Base-by-base conservation (phyloP, 2,888 invertebrate genomes). In the Melieria omissa region DNA sequence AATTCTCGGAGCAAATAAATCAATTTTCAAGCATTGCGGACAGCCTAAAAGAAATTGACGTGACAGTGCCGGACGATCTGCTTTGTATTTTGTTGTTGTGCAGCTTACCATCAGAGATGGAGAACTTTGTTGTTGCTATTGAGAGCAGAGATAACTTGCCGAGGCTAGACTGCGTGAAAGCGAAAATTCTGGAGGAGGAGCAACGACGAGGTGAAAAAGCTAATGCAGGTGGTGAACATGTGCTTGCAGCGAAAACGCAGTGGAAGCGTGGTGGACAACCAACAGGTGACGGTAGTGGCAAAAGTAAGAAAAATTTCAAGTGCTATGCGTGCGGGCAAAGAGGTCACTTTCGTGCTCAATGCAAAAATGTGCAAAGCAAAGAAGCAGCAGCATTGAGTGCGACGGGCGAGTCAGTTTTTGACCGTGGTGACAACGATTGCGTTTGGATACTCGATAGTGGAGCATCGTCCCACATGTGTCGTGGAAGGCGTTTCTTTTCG, bases 91-190 rank as follows among this genome's bases (percentile, higher is more conserved):
- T 75, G 29, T 55, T 74, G 55, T 12, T 74, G 9, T 74, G 74
- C 29, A 58, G 66, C 47, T 60, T 74, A 47, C 73, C 71, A 9
- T 71, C 71, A 42, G 73, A 73, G 12, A 70, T 71, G 68, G 72
- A 74, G 46, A 75, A 65, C 62, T 75, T 72, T 58, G 72, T 72
- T 63, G 73, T 75, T 49, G 75, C 75, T 58, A 71, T 75, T 5
- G 75, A 75, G 14, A 73, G 72, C 64, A 46, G 71, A 69, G 74
- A 74, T 41, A 29, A 12, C 8, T 61, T 73, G 57, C 74, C 74
- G 10, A 55, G 16, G 10, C 42, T 58, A 14, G 67, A 72, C 7
- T 63, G 63, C 6, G 58, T 72, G 41, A 72, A 68, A 4, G 64
- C 67, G 5, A 74, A 72, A 66, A 55, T 74, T 62, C 29, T 70